Evolutionary conservation across 2,797 vertebrate species (phyloP).

Genomic region (Hoplostethus atlanticus): DNA sequence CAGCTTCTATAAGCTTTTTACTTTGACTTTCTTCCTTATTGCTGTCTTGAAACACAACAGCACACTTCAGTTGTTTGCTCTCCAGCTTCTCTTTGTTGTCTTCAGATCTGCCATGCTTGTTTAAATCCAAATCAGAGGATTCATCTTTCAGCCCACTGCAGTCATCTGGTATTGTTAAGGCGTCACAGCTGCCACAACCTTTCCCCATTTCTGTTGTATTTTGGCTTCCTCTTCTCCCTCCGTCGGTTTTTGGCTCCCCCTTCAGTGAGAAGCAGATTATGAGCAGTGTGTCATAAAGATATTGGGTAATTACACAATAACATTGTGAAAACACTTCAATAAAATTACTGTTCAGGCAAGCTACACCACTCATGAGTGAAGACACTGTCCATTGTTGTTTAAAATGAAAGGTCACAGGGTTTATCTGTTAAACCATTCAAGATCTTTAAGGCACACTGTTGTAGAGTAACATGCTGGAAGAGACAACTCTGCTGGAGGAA

Average conservation of each 20-base stretch:
- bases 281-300: neutral
- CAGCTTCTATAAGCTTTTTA: slow-evolving; percentile 56
- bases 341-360: neutral
- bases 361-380: neutral
- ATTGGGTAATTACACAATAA: neutral
- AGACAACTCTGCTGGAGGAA: slow-evolving; percentile 55
- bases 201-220: slow-evolving; percentile 50
- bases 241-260: slow-evolving; percentile 44
- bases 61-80: slow-evolving; percentile 4
- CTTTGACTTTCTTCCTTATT: slow-evolving; percentile 54
- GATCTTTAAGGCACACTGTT: neutral
- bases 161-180: slow-evolving; percentile 56
- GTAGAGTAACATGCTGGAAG: slow-evolving; percentile 4
- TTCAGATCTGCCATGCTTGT: slow-evolving; percentile 16
- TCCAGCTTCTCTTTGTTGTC: slow-evolving; percentile 18
- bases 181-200: slow-evolving; percentile 40
- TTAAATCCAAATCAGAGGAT: neutral
- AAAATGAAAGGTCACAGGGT: no score
- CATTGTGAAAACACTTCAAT: no score
- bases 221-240: slow-evolving; percentile 21
- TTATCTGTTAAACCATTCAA: no score
- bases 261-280: slow-evolving; percentile 9
- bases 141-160: slow-evolving; percentile 33
- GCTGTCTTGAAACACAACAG: slow-evolving; percentile 4
- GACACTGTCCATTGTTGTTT: neutral